Evolutionary conservation across 2,797 vertebrate species (phyloP).

Genomic region (Pteropus rufus): DNA sequence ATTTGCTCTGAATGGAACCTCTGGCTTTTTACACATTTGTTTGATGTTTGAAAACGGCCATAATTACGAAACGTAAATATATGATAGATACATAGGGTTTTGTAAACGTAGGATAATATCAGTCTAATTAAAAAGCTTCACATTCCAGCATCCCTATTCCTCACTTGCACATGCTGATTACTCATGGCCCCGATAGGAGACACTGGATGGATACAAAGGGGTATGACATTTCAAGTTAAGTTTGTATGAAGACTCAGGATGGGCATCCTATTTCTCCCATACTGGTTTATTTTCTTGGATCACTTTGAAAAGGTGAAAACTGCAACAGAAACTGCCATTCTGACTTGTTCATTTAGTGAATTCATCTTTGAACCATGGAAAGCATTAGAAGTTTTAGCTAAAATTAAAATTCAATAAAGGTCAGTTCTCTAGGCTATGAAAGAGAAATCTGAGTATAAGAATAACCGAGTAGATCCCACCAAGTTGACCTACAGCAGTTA

Average conservation of each 20-base stretch:
- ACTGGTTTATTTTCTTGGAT: not conserved
- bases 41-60: not conserved
- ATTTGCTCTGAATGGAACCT: not conserved
- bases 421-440: not conserved
- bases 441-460: constrained; percentile 23
- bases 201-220: not conserved
- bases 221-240: not conserved
- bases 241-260: not conserved
- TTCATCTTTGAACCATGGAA: constrained; percentile 17
- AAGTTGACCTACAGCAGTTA: not conserved
- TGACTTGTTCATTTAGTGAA: not conserved
- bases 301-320: constrained; percentile 35
- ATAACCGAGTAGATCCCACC: constrained; percentile 15
- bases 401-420: constrained; percentile 60
- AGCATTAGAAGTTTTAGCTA: constrained; percentile 21
- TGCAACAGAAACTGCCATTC: not conserved
- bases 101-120: not conserved
- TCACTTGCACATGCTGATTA: not conserved
- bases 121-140: not conserved
- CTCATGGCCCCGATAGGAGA: not conserved
- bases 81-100: not conserved
- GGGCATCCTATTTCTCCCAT: not conserved
- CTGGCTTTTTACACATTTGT: not conserved
- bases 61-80: not conserved
- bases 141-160: not conserved